Base-by-base conservation (phyloP, 1,140 invertebrate species). In the Lerema accius region DNA sequence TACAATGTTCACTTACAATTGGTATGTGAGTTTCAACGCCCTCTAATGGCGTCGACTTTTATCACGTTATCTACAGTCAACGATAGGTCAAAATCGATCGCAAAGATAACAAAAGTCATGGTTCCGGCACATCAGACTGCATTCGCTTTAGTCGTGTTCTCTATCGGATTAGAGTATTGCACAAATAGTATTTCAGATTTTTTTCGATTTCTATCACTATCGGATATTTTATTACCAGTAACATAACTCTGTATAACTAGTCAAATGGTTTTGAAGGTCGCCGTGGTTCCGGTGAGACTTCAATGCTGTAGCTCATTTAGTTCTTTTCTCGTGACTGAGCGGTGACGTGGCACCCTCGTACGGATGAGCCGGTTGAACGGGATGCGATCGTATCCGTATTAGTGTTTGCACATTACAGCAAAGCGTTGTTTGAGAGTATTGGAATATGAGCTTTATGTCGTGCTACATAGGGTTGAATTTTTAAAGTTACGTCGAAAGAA, bases 261-360 rank as follows among this genome's bases (percentile, higher is more conserved):
- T 89, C 86, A 84, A 58, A 69, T 74, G 68, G 74, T 78, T 75
- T 82, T 85, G 78, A 73, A 67, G 67, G n/a, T n/a, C 69, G 62
- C 62, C 67, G 60, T 50, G 65, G 46, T 66, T 63, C 66, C 76
- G 71, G 70, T 79, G 69, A 65, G 67, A 67, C 69, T 75, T 76
- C 70, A 72, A 63, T 62, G 67, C 71, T 69, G 39, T 78, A 76
- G 69, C 71, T 80, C 73, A 74, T 74, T 78, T 78, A 74, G 63
- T 74, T 73, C 68, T 68, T 65, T 73, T 76, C 56, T 73, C 60
- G 40, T 37, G 61, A 39, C 42, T 58, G 55, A 59, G 37, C 63
- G 53, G 53, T 13, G 23, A 14, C 23, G 0, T 14, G 42, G 16
- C 19, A 16, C 39, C 39, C 26, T 17, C 19, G 19, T 4, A 9